A percentile compares a stretch with the other conserved stretches of the same genome.
Evolutionary conservation across 2,888 invertebrate species (phyloP).

Genomic region (Ochlodes sylvanus): DNA sequence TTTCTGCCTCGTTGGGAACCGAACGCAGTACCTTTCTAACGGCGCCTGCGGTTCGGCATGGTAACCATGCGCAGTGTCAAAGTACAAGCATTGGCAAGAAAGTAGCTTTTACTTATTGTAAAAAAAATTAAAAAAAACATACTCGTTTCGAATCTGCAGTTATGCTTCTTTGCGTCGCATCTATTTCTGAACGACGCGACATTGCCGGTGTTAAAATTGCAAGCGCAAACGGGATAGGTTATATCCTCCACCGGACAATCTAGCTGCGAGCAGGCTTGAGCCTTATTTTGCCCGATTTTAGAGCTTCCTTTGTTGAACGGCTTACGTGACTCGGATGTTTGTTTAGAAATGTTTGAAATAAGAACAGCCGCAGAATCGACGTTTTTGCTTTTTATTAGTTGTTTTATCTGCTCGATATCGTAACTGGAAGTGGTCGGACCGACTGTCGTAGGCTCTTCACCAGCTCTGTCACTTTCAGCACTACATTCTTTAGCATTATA

Average conservation of each 20-base stretch:
- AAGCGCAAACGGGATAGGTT: slow-evolving; percentile 50
- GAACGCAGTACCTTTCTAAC: too few species aligned
- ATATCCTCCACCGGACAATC: slow-evolving; percentile 40
- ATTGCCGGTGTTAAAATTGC: slow-evolving; percentile 54
- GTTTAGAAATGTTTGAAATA: neutral
- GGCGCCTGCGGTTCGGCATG: too few species aligned
- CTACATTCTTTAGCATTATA: neutral
- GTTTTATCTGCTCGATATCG: neutral
- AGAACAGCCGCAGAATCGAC: neutral
- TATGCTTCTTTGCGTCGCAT: slow-evolving; percentile 54
- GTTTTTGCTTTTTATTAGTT: neutral
- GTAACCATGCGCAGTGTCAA: too few species aligned
- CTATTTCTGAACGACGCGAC: slow-evolving; percentile 52
- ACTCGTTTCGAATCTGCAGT: slow-evolving; percentile 58
- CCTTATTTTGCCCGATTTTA: slow-evolving; percentile 42
- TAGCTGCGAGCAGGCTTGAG: slow-evolving; percentile 47
- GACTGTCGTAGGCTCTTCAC: neutral
- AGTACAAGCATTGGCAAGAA: too few species aligned
- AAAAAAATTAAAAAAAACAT: slow-evolving; percentile 3
- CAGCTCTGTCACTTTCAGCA: neutral
- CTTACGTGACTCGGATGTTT: neutral
- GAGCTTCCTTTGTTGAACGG: neutral
- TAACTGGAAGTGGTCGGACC: neutral
- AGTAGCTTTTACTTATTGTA: too few species aligned
- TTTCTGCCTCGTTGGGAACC: too few species aligned